A percentile compares a stretch with the other conserved stretches of the same genome.
Conservation (phyloP, 2,113 vertebrate species). For the Dicerorhinus sumatrensis region DNA sequence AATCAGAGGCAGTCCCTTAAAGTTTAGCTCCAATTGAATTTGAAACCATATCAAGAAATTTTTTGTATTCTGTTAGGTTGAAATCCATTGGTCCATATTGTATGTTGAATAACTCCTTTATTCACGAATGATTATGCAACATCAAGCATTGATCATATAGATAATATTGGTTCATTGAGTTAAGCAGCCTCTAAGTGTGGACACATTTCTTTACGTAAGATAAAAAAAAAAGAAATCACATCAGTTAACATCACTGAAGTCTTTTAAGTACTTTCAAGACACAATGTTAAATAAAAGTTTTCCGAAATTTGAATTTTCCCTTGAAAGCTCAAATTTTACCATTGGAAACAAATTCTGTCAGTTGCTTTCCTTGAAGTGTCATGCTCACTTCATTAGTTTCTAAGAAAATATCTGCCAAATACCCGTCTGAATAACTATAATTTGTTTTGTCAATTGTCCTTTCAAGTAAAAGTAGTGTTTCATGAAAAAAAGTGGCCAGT, state of each 20-base stretch:
- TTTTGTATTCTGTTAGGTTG: neutral
- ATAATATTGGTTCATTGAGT: neutral
- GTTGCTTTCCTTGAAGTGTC: constrained; percentile 6
- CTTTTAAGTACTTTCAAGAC: constrained; percentile 29
- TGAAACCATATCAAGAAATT: neutral
- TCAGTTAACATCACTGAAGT: neutral
- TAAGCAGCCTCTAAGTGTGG: neutral
- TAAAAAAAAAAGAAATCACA: neutral
- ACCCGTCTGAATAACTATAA: neutral
- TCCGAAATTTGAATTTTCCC: constrained; percentile 6
- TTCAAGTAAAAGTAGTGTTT: neutral
- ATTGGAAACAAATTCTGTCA: constrained; percentile 10
- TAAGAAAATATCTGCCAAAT: neutral
- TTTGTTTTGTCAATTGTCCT: neutral
- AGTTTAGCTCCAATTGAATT: neutral
- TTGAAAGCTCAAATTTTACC: constrained; percentile 42
- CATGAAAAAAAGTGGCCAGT: neutral
- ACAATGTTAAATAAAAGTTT: neutral
- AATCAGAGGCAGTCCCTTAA: neutral
- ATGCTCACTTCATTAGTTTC: neutral
- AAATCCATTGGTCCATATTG: neutral
- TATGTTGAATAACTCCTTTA: neutral
- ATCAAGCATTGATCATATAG: neutral
- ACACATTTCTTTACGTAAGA: neutral
- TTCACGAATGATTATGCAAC: neutral